Base-by-base conservation (phyloP, 2,888 invertebrate species). In the Oeneis ivallda region DNA sequence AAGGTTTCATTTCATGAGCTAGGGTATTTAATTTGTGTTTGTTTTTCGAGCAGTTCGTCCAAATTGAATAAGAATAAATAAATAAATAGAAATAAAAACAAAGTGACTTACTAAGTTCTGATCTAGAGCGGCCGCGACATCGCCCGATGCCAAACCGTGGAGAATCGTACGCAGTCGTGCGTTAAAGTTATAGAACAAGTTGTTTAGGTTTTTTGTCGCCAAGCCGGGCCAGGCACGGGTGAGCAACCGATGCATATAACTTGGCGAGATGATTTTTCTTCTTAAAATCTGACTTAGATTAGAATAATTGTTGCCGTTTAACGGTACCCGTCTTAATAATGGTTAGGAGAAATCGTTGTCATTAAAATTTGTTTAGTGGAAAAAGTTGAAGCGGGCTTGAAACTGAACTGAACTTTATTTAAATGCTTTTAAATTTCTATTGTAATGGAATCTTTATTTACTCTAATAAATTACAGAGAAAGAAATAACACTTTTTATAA, bases 111-210 rank as follows among this genome's bases (percentile, higher is more conserved):
- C 49, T 13, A 37, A 34, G 49, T 60, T 60, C 9, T 60, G 37
- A 39, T 50, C 8, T 41, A 62, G 37, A 37, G 47, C 17, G 63
- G 54, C 26, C 47, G n/a, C 47, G 70, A 65, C 61, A 67, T 52
- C 59, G 65, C 68, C 26, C 39, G 34, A 15, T 53, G 62, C 45
- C 54, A 34, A 43, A 76, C 75, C 82, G 77, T 81, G 77, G 82
- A 78, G 76, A 85, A 79, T 80, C 68, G 78, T 66, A 71, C 4
- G 52, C 81, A 74, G 68, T 79, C 86, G 83, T 83, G 83, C 82
- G 81, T 72, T 69, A 73, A 71, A 73, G 72, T 74, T 73, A 76
- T 75, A 77, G 78, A 81, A 76, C 84, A 83, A 82, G 84, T 84
- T 80, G 76, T 70, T 79, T 73, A 70, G 71, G 68, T 83, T 83